Base-by-base conservation (phyloP, 2,888 invertebrate species). In the Drosophila sordidapex region DNA sequence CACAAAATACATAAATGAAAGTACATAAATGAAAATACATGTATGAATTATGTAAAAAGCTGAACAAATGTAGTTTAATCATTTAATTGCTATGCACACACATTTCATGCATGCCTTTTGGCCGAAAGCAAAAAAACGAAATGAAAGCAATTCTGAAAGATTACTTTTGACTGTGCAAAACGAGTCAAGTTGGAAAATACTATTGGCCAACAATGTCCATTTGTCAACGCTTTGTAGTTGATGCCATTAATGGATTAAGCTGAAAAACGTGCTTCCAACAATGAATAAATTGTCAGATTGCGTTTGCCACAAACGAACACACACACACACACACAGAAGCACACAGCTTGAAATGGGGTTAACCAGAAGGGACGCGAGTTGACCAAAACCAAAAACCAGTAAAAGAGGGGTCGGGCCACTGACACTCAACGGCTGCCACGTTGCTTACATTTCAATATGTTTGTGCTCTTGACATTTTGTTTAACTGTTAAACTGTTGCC, bases 211-310 rank as follows among this genome's bases (percentile, higher is more conserved):
- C 36, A 59, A 36, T 46, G 63, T 66, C 65, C 78, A 81, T 79
- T 79, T 73, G 78, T 79, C 79, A 79, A 73, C 62, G 79, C 78
- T 77, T 81, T 79, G 79, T 69, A 77, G 79, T 78, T 77, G 73
- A 57, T 60, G 65, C 82, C 82, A 81, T 79, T 81, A 79, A 79
- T 79, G 81, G 79, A 81, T 79, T 81, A 79, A 79, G 73, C 73
- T 72, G 35, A 56, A 63, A 68, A 56, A 57, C 68, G 81, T 56
- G 73, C 52, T 60, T 60, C 69, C 69, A 78, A 78, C 79, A 89
- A 87, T 89, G 83, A 89, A 89, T 87, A 84, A 84, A 84, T 84
- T 89, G 83, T 82, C 88, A 74, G 84, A 76, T 89, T 84, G 79
- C 75, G 67, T 64, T 72, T 54, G 62, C 58, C 58, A 51, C 53